These are phyloP conservation scores for Epinephelus malabaricus DNA, from an alignment of 2,797 vertebrate species.

Conservation along the genomic window DNA sequence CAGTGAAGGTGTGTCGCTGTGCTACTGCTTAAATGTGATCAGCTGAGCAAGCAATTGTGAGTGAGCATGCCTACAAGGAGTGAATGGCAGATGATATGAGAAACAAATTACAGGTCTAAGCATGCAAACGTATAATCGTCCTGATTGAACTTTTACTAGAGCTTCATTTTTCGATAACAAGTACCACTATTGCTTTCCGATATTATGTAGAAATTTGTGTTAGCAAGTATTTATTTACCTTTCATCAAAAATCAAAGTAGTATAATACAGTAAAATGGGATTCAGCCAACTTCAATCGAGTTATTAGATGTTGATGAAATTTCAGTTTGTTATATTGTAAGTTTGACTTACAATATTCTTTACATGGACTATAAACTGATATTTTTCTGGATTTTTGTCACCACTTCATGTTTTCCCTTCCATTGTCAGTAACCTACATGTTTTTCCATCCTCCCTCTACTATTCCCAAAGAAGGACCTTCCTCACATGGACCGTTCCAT, in stretches of 20 bases:
- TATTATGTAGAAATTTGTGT: neutral
- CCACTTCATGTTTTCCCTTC: slow-evolving; percentile 60
- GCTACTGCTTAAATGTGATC: too few relatives aligned
- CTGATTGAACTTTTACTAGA: too few relatives aligned
- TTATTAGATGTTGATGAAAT: neutral
- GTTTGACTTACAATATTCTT: slow-evolving; percentile 14
- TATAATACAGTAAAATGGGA: neutral
- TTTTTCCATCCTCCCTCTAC: slow-evolving; percentile 90
- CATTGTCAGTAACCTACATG: slow-evolving; percentile 78
- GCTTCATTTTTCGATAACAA: neutral
- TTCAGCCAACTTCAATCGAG: neutral
- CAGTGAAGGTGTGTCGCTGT: too few relatives aligned
- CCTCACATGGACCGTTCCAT: slow-evolving; percentile 97
- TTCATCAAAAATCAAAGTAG: neutral
- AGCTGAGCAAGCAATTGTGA: too few relatives aligned
- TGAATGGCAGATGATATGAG: too few relatives aligned
- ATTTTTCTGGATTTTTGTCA: slow-evolving; percentile 54
- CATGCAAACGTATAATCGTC: too few relatives aligned
- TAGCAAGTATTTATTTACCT: neutral
- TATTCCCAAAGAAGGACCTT: slow-evolving; percentile 94
- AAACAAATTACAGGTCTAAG: too few relatives aligned
- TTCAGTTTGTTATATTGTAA: neutral
- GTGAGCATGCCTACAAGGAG: too few relatives aligned
- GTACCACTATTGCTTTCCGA: neutral
- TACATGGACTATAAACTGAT: neutral